Evolutionary conservation across 2,113 vertebrate species (phyloP).

Genomic region (Microcebus tavaratra): DNA sequence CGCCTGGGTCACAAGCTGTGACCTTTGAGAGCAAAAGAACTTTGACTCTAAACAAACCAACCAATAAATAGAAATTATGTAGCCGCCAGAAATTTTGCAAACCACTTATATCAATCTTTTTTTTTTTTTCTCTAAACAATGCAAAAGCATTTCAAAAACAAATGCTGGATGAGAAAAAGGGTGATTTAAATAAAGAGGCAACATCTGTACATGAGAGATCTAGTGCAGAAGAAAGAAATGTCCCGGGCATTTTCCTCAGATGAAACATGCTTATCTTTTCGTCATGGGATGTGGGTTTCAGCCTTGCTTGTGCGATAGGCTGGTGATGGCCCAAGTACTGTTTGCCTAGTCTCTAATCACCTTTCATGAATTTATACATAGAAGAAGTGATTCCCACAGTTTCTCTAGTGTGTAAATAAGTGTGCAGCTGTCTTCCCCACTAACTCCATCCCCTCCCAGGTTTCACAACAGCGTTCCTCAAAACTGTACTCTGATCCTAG

Average conservation of each 20-base stretch:
- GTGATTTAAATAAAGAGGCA: neutral
- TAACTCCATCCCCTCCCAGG: neutral
- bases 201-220: neutral
- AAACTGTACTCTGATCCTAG: neutral
- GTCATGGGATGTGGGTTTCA: neutral
- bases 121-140: neutral
- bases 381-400: neutral
- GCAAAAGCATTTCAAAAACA: neutral
- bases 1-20: neutral
- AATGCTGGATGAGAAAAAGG: neutral
- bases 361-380: neutral
- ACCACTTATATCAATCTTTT: neutral
- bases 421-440: neutral
- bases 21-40: neutral
- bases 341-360: neutral
- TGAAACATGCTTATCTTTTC: neutral
- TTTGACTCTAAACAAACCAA: neutral
- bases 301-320: neutral
- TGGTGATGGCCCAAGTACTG: rapidly evolving
- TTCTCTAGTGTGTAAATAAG: too few species aligned
- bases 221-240: neutral
- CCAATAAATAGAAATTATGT: neutral
- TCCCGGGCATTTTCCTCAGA: too few species aligned
- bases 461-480: neutral
- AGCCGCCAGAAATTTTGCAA: neutral